A percentile compares a stretch with the other conserved stretches of the same genome.
phyloP scores from a whole-genome alignment of 2,888 invertebrate genomes.

The Octonoba sinensis region DNA sequence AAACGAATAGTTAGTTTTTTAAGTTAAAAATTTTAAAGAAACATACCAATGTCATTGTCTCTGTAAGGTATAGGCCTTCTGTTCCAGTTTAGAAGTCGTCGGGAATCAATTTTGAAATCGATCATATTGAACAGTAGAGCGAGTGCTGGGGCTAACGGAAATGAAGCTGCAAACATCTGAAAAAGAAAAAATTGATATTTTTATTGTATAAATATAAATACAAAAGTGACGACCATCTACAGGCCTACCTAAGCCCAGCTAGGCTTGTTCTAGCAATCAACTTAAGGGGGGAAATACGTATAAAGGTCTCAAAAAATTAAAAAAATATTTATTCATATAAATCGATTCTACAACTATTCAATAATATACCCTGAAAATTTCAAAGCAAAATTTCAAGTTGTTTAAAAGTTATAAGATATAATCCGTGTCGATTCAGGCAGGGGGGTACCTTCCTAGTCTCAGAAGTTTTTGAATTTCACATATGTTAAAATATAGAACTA shows the following conservation, averaged over 20 bases:
- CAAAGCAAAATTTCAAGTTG: no score
- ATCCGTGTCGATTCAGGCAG: no score
- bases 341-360: no score
- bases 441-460: no score
- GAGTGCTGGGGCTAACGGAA: conserved; percentile 73
- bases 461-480: not conserved
- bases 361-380: no score
- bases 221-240: not conserved
- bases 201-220: not conserved
- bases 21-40: not conserved
- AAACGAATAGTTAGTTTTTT: not conserved
- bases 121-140: conserved; percentile 71
- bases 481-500: no score
- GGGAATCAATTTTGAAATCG: conserved; percentile 72
- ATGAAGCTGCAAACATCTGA: conserved; percentile 73
- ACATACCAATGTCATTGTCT: conserved; percentile 72
- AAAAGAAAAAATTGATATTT: conserved; percentile 43
- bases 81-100: conserved; percentile 72
- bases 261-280: not conserved
- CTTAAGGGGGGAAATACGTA: no score
- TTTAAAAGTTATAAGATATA: no score
- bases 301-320: no score
- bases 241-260: not conserved
- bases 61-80: conserved; percentile 71
- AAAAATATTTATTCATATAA: no score